Percentiles rank a stretch among this genome's conserved stretches.
Evolutionary conservation across 2,113 vertebrate species (phyloP).

Genomic region (Phoenicopterus ruber): DNA sequence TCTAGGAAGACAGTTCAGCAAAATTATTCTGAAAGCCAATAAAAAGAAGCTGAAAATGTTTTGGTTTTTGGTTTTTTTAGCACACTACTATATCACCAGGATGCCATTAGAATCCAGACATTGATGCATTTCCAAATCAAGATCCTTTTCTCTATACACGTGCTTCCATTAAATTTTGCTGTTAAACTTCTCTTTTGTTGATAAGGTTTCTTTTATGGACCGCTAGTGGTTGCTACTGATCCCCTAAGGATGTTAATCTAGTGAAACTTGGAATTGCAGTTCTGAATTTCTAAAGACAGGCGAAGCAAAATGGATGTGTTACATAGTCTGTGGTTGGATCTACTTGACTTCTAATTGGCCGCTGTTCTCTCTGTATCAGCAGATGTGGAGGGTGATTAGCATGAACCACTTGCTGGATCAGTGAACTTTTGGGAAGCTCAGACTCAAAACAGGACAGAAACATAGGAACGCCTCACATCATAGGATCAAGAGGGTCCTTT

Average conservation of each 20-base stretch:
- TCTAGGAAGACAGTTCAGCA: slow-evolving; percentile 19
- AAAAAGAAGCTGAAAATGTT: neutral
- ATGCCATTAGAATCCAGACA: neutral
- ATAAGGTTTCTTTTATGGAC: neutral
- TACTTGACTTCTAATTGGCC: neutral
- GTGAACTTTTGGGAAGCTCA: neutral
- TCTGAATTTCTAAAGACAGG: neutral
- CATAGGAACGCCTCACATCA: accelerated
- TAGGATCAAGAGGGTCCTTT: neutral
- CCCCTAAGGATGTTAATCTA: neutral
- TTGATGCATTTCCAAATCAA: neutral
- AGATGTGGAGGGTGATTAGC: neutral
- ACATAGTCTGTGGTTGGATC: neutral
- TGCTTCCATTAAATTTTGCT: neutral
- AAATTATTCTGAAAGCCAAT: neutral
- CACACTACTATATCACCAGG: neutral
- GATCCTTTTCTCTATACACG: neutral
- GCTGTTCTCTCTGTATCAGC: neutral
- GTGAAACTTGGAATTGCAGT: neutral
- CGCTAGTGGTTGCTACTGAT: neutral
- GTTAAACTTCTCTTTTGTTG: neutral
- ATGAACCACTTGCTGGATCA: neutral
- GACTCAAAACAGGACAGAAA: neutral
- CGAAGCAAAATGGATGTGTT: neutral
- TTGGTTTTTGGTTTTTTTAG: neutral